phyloP scores from a whole-genome alignment of 2,797 vertebrate genomes.

The Sandelia bainsii region DNA sequence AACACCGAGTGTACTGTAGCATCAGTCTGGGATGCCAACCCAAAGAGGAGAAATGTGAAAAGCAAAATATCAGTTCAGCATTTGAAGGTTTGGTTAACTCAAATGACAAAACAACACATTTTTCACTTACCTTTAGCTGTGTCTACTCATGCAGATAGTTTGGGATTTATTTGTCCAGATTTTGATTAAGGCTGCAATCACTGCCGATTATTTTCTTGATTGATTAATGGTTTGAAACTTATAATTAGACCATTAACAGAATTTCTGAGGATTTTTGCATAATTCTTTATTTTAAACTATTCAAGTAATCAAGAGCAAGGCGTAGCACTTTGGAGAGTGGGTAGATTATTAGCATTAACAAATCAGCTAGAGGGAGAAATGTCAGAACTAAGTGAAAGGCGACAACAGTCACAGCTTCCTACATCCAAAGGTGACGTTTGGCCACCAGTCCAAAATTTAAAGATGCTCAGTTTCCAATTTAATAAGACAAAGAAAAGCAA shows the following conservation, averaged over 20 bases:
- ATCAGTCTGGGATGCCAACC: slow-evolving; percentile 7
- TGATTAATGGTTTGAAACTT: background rate
- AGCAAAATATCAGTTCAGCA: slow-evolving; percentile 6
- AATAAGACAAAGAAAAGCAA: background rate
- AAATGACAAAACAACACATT: background rate
- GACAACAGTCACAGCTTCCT: too few relatives aligned
- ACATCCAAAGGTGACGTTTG: background rate
- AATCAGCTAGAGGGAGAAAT: background rate
- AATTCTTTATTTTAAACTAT: background rate
- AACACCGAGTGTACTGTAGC: slow-evolving; percentile 40
- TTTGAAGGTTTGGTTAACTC: background rate
- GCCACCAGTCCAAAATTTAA: background rate
- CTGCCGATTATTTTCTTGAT: background rate
- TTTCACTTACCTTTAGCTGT: background rate
- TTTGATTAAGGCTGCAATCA: background rate
- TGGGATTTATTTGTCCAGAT: background rate
- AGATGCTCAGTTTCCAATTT: background rate
- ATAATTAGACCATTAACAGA: background rate
- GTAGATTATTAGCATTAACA: background rate
- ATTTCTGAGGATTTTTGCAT: background rate
- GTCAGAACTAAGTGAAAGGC: background rate
- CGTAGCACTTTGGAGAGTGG: background rate
- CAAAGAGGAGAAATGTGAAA: slow-evolving; percentile 19
- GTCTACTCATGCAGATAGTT: background rate
- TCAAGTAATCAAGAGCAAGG: background rate